phyloP scores from a whole-genome alignment of 1,140 invertebrate genomes.

The Spodoptera litura region DNA sequence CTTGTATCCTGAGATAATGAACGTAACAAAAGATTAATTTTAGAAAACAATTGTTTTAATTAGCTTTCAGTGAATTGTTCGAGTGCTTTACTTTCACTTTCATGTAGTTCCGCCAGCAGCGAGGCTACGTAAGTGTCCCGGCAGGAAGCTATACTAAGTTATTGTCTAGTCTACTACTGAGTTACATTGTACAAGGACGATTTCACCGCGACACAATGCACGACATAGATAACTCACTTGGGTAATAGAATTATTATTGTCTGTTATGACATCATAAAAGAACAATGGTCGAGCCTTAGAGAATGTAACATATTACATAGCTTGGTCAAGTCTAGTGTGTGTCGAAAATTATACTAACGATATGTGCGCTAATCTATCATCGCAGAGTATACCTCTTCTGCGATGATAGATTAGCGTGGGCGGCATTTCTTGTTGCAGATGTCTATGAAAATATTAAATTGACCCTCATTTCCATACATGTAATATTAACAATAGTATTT shows the following conservation, averaged over 20 bases:
- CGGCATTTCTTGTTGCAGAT: too few relatives aligned
- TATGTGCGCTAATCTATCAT: too few relatives aligned
- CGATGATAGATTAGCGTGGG: background rate
- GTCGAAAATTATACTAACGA: too few relatives aligned
- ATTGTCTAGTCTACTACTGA: slow-evolving; percentile 62
- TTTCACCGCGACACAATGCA: slow-evolving; percentile 64
- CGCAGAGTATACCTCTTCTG: too few relatives aligned
- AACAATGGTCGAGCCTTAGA: slow-evolving; percentile 48
- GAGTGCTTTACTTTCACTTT: slow-evolving; percentile 72
- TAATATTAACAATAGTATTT: too few relatives aligned
- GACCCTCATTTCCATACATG: too few relatives aligned
- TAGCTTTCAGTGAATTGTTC: slow-evolving; percentile 25
- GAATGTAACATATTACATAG: slow-evolving; percentile 24
- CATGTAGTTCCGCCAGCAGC: slow-evolving; percentile 61
- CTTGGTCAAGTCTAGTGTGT: slow-evolving; percentile 4
- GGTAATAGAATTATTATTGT: slow-evolving; percentile 53
- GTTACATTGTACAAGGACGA: slow-evolving; percentile 69
- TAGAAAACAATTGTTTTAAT: too few relatives aligned
- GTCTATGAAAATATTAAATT: too few relatives aligned
- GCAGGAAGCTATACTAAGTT: slow-evolving; percentile 66
- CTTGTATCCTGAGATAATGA: background rate
- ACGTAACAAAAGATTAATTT: background rate
- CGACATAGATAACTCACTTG: slow-evolving; percentile 53
- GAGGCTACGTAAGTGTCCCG: slow-evolving; percentile 51
- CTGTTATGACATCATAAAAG: slow-evolving; percentile 60